Percentiles rank a stretch among this genome's conserved stretches.
These are phyloP conservation scores for Neostethus bicornis DNA, from an alignment of 2,797 vertebrate genomes.

Conservation along the genomic window DNA sequence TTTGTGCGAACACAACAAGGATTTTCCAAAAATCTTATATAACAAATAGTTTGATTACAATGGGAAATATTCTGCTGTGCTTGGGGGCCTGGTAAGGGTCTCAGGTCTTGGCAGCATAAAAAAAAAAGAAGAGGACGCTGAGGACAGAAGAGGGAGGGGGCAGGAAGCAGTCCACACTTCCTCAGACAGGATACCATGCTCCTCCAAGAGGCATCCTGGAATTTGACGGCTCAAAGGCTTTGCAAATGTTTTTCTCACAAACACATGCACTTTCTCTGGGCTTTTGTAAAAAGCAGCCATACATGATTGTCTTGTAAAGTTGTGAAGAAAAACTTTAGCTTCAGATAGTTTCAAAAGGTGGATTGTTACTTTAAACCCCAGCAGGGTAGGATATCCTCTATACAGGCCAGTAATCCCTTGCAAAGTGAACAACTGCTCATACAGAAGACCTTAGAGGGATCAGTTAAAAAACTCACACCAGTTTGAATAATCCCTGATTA, in stretches of 20 bases:
- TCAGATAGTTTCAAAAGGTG: neutral
- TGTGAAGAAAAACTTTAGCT: constrained; percentile 7
- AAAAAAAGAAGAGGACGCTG: constrained; percentile 54
- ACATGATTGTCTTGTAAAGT: neutral
- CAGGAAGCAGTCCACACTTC: constrained; percentile 78
- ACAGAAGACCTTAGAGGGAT: too few species aligned
- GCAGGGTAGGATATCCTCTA: too few species aligned
- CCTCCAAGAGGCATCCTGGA: constrained; percentile 79
- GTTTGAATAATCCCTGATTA: too few species aligned
- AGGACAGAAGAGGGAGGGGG: constrained; percentile 40
- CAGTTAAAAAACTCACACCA: too few species aligned
- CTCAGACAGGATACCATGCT: constrained; percentile 78
- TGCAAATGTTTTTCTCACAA: constrained; percentile 43
- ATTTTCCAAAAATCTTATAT: neutral
- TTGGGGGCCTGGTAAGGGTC: constrained; percentile 31
- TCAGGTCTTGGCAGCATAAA: constrained; percentile 52
- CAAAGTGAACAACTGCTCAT: too few species aligned
- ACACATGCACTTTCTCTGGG: constrained; percentile 44
- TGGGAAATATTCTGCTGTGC: neutral
- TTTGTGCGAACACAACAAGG: neutral
- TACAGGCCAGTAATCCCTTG: too few species aligned
- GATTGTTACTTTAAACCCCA: too few species aligned
- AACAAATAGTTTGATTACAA: constrained; percentile 1
- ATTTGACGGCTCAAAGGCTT: constrained; percentile 63
- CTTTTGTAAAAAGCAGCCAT: constrained; percentile 15